phyloP scores from a whole-genome alignment of 1,140 invertebrate species.

The Papilio xuthus region DNA sequence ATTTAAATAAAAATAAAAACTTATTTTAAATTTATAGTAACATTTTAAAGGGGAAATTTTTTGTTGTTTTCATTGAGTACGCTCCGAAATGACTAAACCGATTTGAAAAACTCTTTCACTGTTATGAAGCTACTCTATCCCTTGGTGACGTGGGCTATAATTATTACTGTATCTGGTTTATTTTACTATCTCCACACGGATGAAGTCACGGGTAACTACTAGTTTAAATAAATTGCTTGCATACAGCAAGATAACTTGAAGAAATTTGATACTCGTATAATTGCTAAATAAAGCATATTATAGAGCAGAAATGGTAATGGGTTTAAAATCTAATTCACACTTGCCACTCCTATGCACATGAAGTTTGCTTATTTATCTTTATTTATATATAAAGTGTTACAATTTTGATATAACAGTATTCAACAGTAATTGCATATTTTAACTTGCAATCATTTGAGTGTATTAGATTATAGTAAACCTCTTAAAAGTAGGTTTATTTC shows the following conservation, averaged over 20 bases:
- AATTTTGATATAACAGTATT: constrained; percentile 11
- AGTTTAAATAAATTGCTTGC: neutral
- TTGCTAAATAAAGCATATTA: neutral
- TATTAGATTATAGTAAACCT: neutral
- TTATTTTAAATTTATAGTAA: neutral
- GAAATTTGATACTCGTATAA: neutral
- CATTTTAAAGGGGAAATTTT: no score
- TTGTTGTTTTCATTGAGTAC: no score
- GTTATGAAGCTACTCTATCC: no score
- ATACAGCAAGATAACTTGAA: neutral
- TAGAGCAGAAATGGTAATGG: constrained; percentile 1
- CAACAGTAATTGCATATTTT: neutral
- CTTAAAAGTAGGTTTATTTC: neutral
- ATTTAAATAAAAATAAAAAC: neutral
- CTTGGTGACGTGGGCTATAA: no score
- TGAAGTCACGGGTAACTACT: no score
- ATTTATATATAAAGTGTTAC: constrained; percentile 13
- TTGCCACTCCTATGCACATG: neutral
- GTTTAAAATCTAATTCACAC: constrained; percentile 16
- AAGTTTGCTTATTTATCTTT: constrained; percentile 14
- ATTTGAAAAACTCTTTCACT: no score
- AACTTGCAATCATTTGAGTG: neutral
- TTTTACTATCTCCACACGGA: neutral
- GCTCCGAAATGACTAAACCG: no score
- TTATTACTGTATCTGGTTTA: neutral